phyloP scores from a whole-genome alignment of 2,797 vertebrate species.

The Sebastes steindachneri region DNA sequence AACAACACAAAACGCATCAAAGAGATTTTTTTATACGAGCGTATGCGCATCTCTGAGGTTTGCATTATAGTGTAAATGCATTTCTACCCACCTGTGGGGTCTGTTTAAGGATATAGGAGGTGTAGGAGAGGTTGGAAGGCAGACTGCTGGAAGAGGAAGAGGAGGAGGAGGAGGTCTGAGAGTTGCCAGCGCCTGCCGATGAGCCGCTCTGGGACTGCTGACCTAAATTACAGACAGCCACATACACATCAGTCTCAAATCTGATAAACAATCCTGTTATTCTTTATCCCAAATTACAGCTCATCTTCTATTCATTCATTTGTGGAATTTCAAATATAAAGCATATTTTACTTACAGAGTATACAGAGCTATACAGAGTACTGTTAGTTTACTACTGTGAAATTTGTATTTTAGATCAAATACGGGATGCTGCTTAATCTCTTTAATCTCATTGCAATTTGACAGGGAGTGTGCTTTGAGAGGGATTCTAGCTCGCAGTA shows the following conservation, averaged over 20 bases:
- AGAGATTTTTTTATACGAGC: background rate
- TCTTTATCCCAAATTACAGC: conserved; percentile 1
- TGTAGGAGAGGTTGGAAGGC: conserved; percentile 95
- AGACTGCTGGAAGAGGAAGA: conserved; percentile 86
- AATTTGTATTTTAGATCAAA: background rate
- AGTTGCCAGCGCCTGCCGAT: conserved; percentile 74
- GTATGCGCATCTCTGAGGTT: background rate
- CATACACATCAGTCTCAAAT: conserved; percentile 40
- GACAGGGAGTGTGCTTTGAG: background rate
- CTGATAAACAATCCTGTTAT: conserved; percentile 25
- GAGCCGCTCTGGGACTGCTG: conserved; percentile 88
- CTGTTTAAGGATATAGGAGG: conserved; percentile 98
- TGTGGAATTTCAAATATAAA: conserved; percentile 6
- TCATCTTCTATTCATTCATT: background rate
- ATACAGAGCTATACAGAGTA: background rate
- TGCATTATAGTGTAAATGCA: background rate
- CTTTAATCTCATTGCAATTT: conserved; percentile 8
- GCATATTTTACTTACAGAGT: background rate
- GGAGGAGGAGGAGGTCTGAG: conserved; percentile 85
- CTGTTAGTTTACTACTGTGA: background rate
- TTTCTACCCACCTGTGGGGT: conserved; percentile 91
- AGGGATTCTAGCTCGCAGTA: background rate
- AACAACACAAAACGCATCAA: background rate
- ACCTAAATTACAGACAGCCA: conserved; percentile 82
- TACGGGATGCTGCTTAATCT: background rate